A percentile compares a stretch with the other conserved stretches of the same genome.
Conservation (phyloP, 2,797 vertebrate genomes). For the Tokudaia tokunoshimensis region DNA sequence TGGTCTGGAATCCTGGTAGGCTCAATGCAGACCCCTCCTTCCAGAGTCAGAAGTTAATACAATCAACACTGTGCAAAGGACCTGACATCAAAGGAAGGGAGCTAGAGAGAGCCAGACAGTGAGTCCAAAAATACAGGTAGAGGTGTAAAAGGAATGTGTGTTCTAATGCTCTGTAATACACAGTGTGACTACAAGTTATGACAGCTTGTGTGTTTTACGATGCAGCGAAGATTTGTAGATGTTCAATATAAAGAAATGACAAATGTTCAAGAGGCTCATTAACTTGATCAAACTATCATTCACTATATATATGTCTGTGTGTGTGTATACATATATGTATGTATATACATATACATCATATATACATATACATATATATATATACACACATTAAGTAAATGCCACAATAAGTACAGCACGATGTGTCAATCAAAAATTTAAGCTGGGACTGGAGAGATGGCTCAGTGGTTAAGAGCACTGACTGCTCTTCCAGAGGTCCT, state of each 20-base stretch:
- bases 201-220: neutral
- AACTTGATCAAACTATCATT: neutral
- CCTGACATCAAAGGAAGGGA: neutral
- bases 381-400: neutral
- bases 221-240: neutral
- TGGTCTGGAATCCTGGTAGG: neutral
- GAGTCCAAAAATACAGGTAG: neutral
- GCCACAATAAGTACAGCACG: neutral
- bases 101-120: neutral
- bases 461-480: no score
- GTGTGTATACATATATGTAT: no score
- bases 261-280: neutral
- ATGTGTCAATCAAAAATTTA: neutral
- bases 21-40: neutral
- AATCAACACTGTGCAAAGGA: neutral
- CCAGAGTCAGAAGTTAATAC: no score
- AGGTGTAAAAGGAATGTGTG: accelerated
- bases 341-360: no score
- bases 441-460: neutral
- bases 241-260: neutral
- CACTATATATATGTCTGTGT: no score
- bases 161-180: neutral
- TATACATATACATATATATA: no score
- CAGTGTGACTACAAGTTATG: neutral
- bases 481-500: no score